Base-by-base conservation (phyloP, 2,113 vertebrate species). In the Podiceps cristatus region DNA sequence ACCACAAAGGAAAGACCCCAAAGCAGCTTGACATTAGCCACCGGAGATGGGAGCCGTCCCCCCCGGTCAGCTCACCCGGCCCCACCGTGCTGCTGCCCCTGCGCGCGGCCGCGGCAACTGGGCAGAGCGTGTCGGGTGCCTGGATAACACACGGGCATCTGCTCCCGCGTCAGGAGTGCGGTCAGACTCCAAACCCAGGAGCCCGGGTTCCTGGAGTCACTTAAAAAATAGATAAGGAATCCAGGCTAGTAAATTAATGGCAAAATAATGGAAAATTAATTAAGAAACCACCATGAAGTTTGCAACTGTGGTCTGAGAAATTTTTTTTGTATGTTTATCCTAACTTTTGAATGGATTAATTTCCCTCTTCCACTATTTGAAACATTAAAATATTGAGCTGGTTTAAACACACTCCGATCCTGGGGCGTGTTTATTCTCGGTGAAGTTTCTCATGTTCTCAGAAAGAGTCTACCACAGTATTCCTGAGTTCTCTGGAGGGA, bases 51-150 rank as follows among this genome's bases (percentile, higher is more conserved):
- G 45, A 83, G 55, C 47, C n/a, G 42, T 20, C 3, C 20, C 47
- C 45, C 45, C 7, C 0, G 10, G 37, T 11, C 68, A 16, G 49
- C 22, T 20, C 72, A 29, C 22, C 52, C 2, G 1, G n/a, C 16
- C 45, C 29, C 37, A 10, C 31, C 0, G 1, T 31, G 47, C 78
- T 40, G 56, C 76, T 49, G 55, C 24, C n/a, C 53, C 20, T 11
- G n/a, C 7, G 18, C 13, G 2, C 2, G 49, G 53, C 14, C 37
- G 24, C 0, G 19, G 45, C 29, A 5, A 7, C 0, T 2, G 17
- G 52, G 77, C 55, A 20, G 56, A 29, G 42, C 1, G 19, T 29
- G 60, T 22, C 8, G 29, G 49, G 27, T 28, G n/a, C 9, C 33
- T 3, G 9, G 50, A 37, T 10, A 35, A 35, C 1, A 7, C 3